These are phyloP conservation scores for Babyrousa celebensis DNA, from an alignment of 2,797 vertebrate species.

Conservation along the genomic window DNA sequence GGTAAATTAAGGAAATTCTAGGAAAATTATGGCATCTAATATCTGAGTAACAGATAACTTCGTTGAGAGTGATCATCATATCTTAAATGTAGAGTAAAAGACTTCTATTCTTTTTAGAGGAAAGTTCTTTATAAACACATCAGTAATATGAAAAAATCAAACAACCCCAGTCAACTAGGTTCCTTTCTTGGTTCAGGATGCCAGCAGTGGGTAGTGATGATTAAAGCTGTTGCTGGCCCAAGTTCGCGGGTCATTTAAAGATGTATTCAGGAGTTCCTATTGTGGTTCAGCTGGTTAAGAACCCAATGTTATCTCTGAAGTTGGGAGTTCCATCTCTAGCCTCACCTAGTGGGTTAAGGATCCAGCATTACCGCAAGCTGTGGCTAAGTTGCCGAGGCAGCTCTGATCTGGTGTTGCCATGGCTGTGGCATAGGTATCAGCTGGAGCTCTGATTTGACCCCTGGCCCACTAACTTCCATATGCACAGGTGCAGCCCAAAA, in stretches of 20 bases:
- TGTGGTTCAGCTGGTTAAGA: too few species aligned
- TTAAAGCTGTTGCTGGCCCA: neutral
- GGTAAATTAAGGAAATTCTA: slow-evolving; percentile 18
- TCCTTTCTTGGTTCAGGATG: slow-evolving; percentile 40
- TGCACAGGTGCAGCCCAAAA: too few species aligned
- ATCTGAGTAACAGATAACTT: slow-evolving; percentile 41
- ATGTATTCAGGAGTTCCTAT: neutral
- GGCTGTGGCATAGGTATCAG: too few species aligned
- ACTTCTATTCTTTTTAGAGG: slow-evolving; percentile 6
- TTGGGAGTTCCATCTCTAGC: too few species aligned
- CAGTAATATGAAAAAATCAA: slow-evolving; percentile 61
- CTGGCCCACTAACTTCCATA: too few species aligned
- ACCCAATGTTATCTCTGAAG: too few species aligned
- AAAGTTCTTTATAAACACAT: slow-evolving; percentile 37
- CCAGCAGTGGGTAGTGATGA: neutral
- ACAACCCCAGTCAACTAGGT: slow-evolving; percentile 29
- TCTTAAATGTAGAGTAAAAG: slow-evolving; percentile 42
- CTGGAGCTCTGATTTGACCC: too few species aligned
- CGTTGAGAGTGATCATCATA: slow-evolving; percentile 28
- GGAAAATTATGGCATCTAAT: neutral
- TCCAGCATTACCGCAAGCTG: too few species aligned
- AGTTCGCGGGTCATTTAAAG: neutral
- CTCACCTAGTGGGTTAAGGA: too few species aligned
- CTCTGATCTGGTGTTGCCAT: too few species aligned
- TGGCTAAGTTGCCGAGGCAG: too few species aligned